Evolutionary conservation across 2,888 invertebrate genomes (phyloP).

Genomic region (Andrena bicolor): DNA sequence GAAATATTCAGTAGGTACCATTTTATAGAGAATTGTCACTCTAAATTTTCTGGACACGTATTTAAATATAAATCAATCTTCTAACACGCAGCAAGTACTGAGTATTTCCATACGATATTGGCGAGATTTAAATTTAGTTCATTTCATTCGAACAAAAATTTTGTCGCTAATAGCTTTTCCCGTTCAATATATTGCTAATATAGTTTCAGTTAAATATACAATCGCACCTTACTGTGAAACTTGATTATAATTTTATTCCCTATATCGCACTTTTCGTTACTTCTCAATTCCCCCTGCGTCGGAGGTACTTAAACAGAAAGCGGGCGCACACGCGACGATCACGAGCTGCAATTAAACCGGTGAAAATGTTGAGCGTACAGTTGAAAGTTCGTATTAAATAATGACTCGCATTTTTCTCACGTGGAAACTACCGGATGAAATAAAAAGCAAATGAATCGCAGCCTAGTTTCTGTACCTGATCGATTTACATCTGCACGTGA

Average conservation of each 20-base stretch:
- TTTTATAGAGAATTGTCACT: too few relatives aligned
- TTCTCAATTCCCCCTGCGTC: conserved; percentile 14
- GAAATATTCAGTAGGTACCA: too few relatives aligned
- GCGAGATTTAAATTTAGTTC: conserved; percentile 5
- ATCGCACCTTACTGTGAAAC: conserved; percentile 12
- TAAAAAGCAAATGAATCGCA: conserved; percentile 24
- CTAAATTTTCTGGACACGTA: too few relatives aligned
- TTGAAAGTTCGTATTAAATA: conserved; percentile 35
- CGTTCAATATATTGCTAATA: conserved; percentile 6
- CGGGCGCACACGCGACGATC: conserved; percentile 14
- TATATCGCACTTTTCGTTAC: conserved; percentile 5
- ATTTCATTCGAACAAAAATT: not conserved
- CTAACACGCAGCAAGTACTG: too few relatives aligned
- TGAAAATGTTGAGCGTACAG: conserved; percentile 20
- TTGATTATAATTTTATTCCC: conserved; percentile 12
- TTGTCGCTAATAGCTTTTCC: conserved; percentile 6
- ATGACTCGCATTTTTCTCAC: conserved; percentile 43
- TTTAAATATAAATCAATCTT: too few relatives aligned
- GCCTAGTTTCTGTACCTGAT: conserved; percentile 57
- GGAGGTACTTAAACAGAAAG: conserved; percentile 20
- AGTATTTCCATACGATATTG: too few relatives aligned
- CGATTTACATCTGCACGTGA: conserved; percentile 64
- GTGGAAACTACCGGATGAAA: conserved; percentile 11
- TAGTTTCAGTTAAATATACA: not conserved
- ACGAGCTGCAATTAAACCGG: conserved; percentile 22